Conservation (phyloP, 37 sponge, comb jelly and placozoan genomes). For the Haliclona indistincta region DNA sequence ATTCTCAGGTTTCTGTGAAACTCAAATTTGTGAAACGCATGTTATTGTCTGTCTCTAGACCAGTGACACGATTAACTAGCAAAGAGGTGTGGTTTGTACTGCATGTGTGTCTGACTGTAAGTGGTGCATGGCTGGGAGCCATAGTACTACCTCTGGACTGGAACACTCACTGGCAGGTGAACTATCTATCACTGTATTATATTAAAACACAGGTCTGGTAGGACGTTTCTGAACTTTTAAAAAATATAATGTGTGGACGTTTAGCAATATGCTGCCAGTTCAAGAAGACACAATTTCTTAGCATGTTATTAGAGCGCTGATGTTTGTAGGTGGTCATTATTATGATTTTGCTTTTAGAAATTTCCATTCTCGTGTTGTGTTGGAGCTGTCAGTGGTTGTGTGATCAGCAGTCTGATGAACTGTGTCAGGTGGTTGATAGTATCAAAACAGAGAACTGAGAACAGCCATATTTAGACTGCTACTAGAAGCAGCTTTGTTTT, state of each 20-base stretch:
- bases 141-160: conserved; percentile 75
- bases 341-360: conserved; percentile 54
- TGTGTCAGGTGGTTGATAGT: no score
- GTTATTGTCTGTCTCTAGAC: no score
- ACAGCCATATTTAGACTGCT: no score
- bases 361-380: conserved; percentile 78
- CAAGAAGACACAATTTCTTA: neutral
- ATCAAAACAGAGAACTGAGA: no score
- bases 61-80: no score
- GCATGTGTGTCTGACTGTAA: conserved; percentile 17
- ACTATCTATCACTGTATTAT: neutral
- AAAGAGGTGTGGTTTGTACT: neutral
- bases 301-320: neutral
- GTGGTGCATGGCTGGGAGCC: conserved; percentile 81
- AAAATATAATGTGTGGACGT: neutral
- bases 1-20: no score
- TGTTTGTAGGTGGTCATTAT: no score
- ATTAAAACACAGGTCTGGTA: neutral
- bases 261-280: neutral
- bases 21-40: no score
- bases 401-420: neutral
- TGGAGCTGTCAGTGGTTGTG: conserved; percentile 58
- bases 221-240: neutral
- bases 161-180: conserved; percentile 85
- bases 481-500: no score